Base-by-base conservation (phyloP, 2,888 invertebrate genomes). In the Drosophila fulvimacula region DNA sequence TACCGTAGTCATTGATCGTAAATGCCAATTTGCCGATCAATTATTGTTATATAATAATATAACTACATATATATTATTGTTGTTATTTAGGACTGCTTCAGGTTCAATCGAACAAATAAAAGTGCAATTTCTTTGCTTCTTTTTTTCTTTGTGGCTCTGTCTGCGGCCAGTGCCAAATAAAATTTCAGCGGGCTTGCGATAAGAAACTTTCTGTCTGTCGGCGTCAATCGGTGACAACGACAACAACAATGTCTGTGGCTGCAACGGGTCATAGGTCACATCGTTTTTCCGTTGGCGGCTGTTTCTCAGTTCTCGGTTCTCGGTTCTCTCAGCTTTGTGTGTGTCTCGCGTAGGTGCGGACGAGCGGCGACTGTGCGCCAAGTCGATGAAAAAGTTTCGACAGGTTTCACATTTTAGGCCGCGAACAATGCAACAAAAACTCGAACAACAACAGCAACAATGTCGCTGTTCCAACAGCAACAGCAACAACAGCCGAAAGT, bases 391-490 rank as follows among this genome's bases (percentile, higher is more conserved):
- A 82, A 82, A 82, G 64, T 82, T 86, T 82, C 82, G 82, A 82
- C 82, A 82, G 82, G 81, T 86, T 79, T 69, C 72, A 69, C 74
- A 85, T 77, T 81, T 82, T 80, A 80, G 86, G 81, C 86, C 86
- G 71, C 73, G 48, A 64, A 64, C 69, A 83, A 76, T 65, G 80
- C 78, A 71, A 68, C 67, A 81, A 78, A 60, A 76, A 66, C 62
- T 11, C 32, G 21, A 15, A 60, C 39, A 48, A 52, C 24, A 21
- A 57, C 46, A 53, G 38, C 30, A 27, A 41, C 48, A 63, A 44
- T 36, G 64, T 27, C 34, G 64, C 48, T 13, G 63, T 27, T 52
- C 52, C 17, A 46, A 44, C n/a, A n/a, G n/a, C 7, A 30, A 30
- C 27, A 5, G 10, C 21, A 15, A 24, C 13, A 6, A 38, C 2